Evolutionary conservation across 2,888 invertebrate species (phyloP), one percentile per base, ranked within the genome.

Genomic region (Zaprionus bogoriensis): DNA sequence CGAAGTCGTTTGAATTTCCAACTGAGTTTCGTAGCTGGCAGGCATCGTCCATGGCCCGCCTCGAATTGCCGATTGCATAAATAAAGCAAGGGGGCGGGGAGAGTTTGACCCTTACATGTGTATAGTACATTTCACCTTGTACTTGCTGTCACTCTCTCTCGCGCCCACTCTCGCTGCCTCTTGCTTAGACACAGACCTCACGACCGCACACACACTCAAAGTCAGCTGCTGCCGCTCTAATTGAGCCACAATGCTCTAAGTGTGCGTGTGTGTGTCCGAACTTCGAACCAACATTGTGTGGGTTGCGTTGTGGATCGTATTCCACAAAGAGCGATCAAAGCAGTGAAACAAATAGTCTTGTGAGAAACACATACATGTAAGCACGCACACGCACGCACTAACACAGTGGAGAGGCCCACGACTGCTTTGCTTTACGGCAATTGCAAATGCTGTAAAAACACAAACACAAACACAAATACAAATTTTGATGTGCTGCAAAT

Each of bases 401-500:
- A 6, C 36, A 14, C 14, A 36, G 4, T 2, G 38, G 19, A 27
- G 45, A 64, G 57, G 57, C 75, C 66, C 63, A 71, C 65, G 67
- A 57, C 50, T 66, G 19, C 23, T 20, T 64, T 66, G 75, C 68
- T 7, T 14, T 70, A 71, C 67, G 57, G 36, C 46, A 65, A 65
- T 59, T 76, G 64, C 57, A 64, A 69, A 69, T 74, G 50, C 58
- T 39, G 53, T 17, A 36, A 36, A 36, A 36, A 36, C 4, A 36
- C 32, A 36, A n/a, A n/a, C n/a, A n/a, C n/a, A n/a, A n/a, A n/a
- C n/a, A 30, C 65, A 58, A 27, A 32, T 32, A 4, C 45, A 14
- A 44, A 41, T 54, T 32, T 45, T 52, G 36, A 59, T 57, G 27
- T 42, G 54, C 54, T 66, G 73, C 54, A 63, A 75, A 77, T 67